phyloP scores from a whole-genome alignment of 2,113 vertebrate genomes.

The Chamaea fasciata region DNA sequence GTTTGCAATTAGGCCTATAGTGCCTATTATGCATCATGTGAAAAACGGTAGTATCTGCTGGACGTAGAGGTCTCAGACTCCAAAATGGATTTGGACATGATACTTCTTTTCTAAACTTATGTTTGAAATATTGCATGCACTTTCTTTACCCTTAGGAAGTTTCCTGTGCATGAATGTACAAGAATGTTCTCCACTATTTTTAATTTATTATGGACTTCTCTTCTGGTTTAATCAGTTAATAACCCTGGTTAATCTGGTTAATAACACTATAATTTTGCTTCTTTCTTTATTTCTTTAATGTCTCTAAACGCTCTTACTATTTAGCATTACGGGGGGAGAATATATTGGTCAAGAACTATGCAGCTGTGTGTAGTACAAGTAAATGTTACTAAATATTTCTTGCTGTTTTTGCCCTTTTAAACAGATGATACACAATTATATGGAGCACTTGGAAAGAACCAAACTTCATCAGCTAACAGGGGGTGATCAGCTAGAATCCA shows the following conservation, averaged over 20 bases:
- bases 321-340: background rate
- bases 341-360: background rate
- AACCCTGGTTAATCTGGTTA: too few species aligned
- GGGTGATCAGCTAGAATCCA: slow-evolving; percentile 80
- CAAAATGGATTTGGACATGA: background rate
- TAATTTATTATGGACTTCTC: background rate
- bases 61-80: background rate
- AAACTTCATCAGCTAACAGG: slow-evolving; percentile 87
- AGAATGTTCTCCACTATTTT: background rate
- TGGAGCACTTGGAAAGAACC: slow-evolving; percentile 96
- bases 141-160: background rate
- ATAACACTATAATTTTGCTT: background rate
- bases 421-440: slow-evolving; percentile 99
- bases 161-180: background rate
- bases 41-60: background rate
- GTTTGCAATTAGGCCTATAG: background rate
- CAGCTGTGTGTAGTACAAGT: background rate
- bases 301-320: background rate
- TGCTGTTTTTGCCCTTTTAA: slow-evolving; percentile 51
- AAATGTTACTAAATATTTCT: background rate
- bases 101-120: background rate
- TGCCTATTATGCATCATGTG: background rate
- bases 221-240: background rate
- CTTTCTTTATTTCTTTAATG: background rate
- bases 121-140: background rate